Conservation (phyloP, 1,140 invertebrate genomes). For the Drosophila arizonae region DNA sequence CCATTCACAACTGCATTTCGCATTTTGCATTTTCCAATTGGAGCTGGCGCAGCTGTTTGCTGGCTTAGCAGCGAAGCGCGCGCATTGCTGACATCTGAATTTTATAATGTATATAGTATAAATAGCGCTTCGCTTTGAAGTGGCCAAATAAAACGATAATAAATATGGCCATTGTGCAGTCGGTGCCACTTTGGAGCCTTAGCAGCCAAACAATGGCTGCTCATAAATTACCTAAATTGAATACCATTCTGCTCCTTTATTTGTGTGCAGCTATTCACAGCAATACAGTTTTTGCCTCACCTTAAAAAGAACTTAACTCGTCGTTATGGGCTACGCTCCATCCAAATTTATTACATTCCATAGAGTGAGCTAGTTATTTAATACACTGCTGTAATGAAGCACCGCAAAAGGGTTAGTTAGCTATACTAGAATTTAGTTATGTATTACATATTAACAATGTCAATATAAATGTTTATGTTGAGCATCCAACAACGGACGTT, state of each 20-base stretch:
- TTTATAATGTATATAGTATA: slow-evolving; percentile 35
- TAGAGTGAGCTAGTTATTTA: slow-evolving; percentile 33
- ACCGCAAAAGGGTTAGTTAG: too few relatives aligned
- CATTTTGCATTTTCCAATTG: slow-evolving; percentile 32
- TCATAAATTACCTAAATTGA: slow-evolving; percentile 78
- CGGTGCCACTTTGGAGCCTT: slow-evolving; percentile 23
- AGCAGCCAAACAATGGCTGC: slow-evolving; percentile 58
- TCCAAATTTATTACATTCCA: slow-evolving; percentile 70
- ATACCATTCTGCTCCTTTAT: slow-evolving; percentile 50
- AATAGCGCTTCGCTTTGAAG: slow-evolving; percentile 57
- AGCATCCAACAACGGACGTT: too few relatives aligned
- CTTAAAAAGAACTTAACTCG: slow-evolving; percentile 14
- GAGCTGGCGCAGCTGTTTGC: slow-evolving; percentile 35
- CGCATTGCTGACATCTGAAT: slow-evolving; percentile 28
- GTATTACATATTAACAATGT: too few relatives aligned
- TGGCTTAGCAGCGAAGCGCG: slow-evolving; percentile 19
- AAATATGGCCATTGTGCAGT: slow-evolving; percentile 69
- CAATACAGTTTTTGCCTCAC: not conserved
- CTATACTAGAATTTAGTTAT: too few relatives aligned
- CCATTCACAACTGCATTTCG: slow-evolving; percentile 31
- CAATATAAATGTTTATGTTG: too few relatives aligned
- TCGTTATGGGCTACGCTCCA: slow-evolving; percentile 47
- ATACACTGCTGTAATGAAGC: slow-evolving; percentile 27
- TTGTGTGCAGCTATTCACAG: slow-evolving; percentile 40
- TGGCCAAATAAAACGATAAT: slow-evolving; percentile 73